These are phyloP conservation scores for Centropus unirufus DNA, from an alignment of 2,113 vertebrate genomes.

Conservation along the genomic window DNA sequence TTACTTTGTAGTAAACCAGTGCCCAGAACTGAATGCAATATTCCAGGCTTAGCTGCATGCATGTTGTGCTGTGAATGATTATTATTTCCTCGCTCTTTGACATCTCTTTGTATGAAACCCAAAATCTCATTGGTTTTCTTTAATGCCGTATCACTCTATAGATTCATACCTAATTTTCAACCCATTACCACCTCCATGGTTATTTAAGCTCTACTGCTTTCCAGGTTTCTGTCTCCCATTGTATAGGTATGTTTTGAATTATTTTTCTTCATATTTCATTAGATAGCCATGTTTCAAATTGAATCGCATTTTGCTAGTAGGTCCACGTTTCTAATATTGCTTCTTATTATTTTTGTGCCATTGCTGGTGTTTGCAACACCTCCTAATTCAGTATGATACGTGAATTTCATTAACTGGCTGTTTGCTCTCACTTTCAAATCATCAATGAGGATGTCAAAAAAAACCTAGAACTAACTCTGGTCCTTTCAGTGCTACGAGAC, in stretches of 20 bases:
- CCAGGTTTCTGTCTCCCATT: slow-evolving; percentile 11
- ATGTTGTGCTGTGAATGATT: slow-evolving; percentile 3
- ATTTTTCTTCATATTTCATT: not conserved
- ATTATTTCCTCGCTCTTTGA: not conserved
- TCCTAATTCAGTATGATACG: not conserved
- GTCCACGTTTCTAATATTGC: not conserved
- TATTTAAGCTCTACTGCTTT: slow-evolving; percentile 48
- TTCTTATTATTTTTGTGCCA: not conserved
- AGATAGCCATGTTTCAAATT: not conserved
- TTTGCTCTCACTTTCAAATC: slow-evolving; percentile 36
- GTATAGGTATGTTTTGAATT: not conserved
- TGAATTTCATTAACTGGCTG: slow-evolving; percentile 26
- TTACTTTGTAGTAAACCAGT: not conserved
- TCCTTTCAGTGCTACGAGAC: not conserved
- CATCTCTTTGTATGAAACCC: slow-evolving; percentile 17
- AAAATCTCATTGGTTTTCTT: slow-evolving; percentile 2
- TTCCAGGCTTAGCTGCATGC: not conserved
- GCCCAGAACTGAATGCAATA: not conserved
- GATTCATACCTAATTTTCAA: slow-evolving; percentile 57
- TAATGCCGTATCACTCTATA: not conserved
- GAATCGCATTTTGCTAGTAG: slow-evolving; percentile 13
- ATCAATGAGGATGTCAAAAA: slow-evolving; percentile 20
- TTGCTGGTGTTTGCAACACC: not conserved
- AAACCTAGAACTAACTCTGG: not conserved
- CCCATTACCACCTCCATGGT: slow-evolving; percentile 23